Conservation (phyloP, 2,888 invertebrate genomes). For the Geotrupes spiniger region DNA sequence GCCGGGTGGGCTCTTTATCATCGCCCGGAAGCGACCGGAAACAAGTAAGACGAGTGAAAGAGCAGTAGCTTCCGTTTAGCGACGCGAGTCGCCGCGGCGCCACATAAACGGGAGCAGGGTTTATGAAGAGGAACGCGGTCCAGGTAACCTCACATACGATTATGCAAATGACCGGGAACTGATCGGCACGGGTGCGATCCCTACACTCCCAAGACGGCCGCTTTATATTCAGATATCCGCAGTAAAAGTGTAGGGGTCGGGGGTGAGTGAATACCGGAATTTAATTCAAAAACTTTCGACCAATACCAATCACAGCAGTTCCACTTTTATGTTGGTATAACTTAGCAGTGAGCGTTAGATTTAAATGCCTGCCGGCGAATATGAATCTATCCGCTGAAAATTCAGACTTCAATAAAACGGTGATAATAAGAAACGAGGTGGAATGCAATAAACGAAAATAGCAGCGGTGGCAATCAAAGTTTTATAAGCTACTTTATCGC, state of each 20-base stretch:
- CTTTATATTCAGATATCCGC: constrained; percentile 44
- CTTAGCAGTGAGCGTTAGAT: constrained; percentile 31
- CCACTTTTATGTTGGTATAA: constrained; percentile 44
- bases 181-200: constrained; percentile 23
- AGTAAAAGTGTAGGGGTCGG: constrained; percentile 35
- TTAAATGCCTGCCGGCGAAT: constrained; percentile 17
- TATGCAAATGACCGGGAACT: constrained; percentile 36
- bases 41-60: constrained; percentile 32
- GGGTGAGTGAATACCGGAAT: constrained; percentile 31
- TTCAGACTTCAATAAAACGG: constrained; percentile 38
- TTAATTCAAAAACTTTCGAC: constrained; percentile 41
- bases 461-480: constrained; percentile 37
- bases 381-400: constrained; percentile 32
- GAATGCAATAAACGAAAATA: constrained; percentile 43
- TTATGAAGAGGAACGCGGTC: constrained; percentile 2
- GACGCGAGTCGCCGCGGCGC: constrained; percentile 54
- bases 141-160: constrained; percentile 39
- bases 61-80: constrained; percentile 24
- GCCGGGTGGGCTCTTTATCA: constrained; percentile 34
- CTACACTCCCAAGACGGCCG: constrained; percentile 21
- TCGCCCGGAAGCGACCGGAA: constrained; percentile 33
- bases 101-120: constrained; percentile 56
- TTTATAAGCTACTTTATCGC: constrained; percentile 41
- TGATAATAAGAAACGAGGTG: constrained; percentile 41
- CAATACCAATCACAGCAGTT: constrained; percentile 44